Conservation (phyloP, 2,888 invertebrate species). For the Megalurothrips usitatus region DNA sequence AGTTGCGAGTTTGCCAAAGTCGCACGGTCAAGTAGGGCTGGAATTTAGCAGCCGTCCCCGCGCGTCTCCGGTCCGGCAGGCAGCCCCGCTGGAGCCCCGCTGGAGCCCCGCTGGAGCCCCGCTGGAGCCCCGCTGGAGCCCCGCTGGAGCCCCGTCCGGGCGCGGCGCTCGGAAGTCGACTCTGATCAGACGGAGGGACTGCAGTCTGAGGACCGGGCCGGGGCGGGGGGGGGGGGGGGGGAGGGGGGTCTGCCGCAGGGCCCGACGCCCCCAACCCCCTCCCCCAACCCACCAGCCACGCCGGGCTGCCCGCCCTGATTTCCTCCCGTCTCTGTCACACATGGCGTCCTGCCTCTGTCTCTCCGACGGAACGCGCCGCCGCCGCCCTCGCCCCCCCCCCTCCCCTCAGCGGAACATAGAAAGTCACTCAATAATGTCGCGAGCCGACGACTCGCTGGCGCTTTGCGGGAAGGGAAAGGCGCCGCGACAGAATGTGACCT, state of each 20-base stretch:
- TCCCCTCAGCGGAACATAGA: neutral
- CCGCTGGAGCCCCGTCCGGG: no score
- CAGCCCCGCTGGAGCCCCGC: no score
- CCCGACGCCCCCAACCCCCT: no score
- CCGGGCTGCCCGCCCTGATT: neutral
- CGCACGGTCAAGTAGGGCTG: no score
- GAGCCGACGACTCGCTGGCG: neutral
- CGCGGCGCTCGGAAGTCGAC: no score
- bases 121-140: no score
- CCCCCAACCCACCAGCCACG: neutral
- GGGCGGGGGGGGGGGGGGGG: neutral
- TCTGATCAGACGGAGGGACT: no score
- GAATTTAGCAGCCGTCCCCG: no score
- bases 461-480: neutral
- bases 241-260: neutral
- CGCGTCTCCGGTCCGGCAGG: no score
- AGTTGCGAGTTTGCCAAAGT: no score
- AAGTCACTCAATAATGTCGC: conserved; percentile 13
- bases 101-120: no score
- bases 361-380: neutral
- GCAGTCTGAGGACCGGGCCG: neutral
- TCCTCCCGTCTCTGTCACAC: neutral
- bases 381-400: neutral
- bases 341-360: neutral
- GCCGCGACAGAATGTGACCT: neutral